Percentiles rank a stretch among this genome's conserved stretches.
phyloP scores from a whole-genome alignment of 2,888 invertebrate genomes.

The Erebia aethiops region DNA sequence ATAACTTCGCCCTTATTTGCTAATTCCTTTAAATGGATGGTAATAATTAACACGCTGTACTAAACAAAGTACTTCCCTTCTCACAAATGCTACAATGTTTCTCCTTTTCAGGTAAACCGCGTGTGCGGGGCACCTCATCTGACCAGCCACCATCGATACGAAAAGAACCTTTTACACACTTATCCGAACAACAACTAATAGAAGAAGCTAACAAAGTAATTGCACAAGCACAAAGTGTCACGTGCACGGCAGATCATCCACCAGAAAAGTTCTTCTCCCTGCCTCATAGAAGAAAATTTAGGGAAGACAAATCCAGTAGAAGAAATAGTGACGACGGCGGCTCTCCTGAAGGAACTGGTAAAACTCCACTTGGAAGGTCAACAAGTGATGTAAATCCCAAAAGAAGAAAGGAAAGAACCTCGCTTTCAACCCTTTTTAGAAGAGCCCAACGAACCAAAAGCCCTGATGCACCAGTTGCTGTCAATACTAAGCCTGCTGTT shows the following conservation, averaged over 20 bases:
- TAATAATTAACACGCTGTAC: constrained; percentile 16
- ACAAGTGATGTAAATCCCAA: constrained; percentile 81
- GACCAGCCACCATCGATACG: constrained; percentile 62
- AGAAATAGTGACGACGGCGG: constrained; percentile 83
- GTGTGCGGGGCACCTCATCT: constrained; percentile 67
- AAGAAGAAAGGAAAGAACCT: constrained; percentile 81
- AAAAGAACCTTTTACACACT: constrained; percentile 85
- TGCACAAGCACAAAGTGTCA: constrained; percentile 88
- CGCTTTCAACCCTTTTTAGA: constrained; percentile 87
- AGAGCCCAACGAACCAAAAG: constrained; percentile 81
- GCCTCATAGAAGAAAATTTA: constrained; percentile 84
- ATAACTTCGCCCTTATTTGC: not conserved
- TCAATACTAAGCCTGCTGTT: constrained; percentile 66
- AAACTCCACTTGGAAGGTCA: constrained; percentile 78
- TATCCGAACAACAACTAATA: constrained; percentile 88
- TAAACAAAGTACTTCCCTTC: constrained; percentile 18
- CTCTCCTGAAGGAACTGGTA: constrained; percentile 56
- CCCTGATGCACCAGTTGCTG: constrained; percentile 77
- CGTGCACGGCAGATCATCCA: constrained; percentile 84
- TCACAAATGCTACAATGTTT: constrained; percentile 30
- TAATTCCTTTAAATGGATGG: not conserved
- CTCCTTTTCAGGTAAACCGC: constrained; percentile 74
- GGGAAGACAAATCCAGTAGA: constrained; percentile 64
- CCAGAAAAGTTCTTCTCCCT: constrained; percentile 87
- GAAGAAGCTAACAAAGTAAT: constrained; percentile 90